phyloP scores from a whole-genome alignment of 2,113 vertebrate species.

The Edolisoma coerulescens region DNA sequence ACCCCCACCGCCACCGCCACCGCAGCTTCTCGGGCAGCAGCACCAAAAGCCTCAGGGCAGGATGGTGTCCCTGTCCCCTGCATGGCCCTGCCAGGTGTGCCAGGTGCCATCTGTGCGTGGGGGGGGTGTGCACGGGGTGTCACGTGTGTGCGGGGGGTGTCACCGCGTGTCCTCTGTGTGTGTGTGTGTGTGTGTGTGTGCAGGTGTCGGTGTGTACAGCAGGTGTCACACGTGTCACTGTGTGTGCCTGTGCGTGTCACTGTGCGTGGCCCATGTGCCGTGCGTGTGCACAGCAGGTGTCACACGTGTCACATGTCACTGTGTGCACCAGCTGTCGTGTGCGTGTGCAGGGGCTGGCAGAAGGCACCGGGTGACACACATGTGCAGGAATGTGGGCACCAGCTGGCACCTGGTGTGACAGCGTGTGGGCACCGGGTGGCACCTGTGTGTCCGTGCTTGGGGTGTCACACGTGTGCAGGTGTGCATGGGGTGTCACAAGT shows the following conservation, averaged over 20 bases:
- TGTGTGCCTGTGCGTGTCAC: neutral
- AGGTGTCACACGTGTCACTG: neutral
- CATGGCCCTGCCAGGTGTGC: neutral
- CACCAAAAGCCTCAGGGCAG: rapidly evolving
- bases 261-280: neutral
- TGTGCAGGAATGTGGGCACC: neutral
- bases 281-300: neutral
- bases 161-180: neutral
- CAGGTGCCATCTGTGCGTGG: rapidly evolving
- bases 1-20: rapidly evolving
- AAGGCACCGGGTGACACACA: neutral
- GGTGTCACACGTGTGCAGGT: too few species aligned
- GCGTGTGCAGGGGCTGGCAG: neutral
- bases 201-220: neutral
- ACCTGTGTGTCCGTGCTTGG: neutral
- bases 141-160: neutral
- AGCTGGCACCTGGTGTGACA: neutral
- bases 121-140: neutral
- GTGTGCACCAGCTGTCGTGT: neutral
- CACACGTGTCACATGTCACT: neutral
- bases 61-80: rapidly evolving
- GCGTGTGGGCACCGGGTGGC: neutral
- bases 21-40: rapidly evolving
- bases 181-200: neutral
- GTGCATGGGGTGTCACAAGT: rapidly evolving